Evolutionary conservation across 2,888 invertebrate species (phyloP).

Genomic region (Plutella xylostella): DNA sequence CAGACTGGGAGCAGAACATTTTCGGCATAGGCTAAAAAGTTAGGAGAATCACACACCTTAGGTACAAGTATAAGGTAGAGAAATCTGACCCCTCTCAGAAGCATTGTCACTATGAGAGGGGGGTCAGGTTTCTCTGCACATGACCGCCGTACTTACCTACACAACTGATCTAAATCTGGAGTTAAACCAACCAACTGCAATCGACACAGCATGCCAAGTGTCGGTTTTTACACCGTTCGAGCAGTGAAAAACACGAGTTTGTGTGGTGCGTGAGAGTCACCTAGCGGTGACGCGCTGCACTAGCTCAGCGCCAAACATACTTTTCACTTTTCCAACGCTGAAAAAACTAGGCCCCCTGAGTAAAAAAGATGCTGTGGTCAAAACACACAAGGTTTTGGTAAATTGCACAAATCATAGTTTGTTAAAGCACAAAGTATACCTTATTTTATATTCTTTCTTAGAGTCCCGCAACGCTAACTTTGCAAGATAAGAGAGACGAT

Average conservation of each 20-base stretch:
- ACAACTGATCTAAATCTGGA: too few relatives aligned
- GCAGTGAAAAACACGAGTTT: neutral
- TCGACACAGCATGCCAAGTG: too few relatives aligned
- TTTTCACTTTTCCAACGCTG: neutral
- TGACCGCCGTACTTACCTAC: too few relatives aligned
- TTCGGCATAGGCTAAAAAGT: too few relatives aligned
- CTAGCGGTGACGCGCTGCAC: neutral
- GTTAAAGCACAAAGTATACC: constrained; percentile 17
- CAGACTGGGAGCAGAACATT: neutral
- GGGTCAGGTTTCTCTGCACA: too few relatives aligned
- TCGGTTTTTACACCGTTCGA: neutral
- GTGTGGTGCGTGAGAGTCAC: neutral
- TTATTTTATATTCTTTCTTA: constrained; percentile 1
- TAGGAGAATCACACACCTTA: too few relatives aligned
- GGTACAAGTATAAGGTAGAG: too few relatives aligned
- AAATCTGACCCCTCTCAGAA: too few relatives aligned
- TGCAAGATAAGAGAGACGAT: too few relatives aligned
- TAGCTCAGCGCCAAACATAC: neutral
- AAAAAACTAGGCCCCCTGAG: constrained; percentile 3
- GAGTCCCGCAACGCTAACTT: neutral
- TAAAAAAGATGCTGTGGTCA: constrained; percentile 21
- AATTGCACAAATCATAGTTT: constrained; percentile 19
- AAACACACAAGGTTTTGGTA: constrained; percentile 16
- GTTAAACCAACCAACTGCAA: too few relatives aligned
- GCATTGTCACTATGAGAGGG: too few relatives aligned